Conservation (phyloP, 2,888 invertebrate species). For the Lysandra bellargus region DNA sequence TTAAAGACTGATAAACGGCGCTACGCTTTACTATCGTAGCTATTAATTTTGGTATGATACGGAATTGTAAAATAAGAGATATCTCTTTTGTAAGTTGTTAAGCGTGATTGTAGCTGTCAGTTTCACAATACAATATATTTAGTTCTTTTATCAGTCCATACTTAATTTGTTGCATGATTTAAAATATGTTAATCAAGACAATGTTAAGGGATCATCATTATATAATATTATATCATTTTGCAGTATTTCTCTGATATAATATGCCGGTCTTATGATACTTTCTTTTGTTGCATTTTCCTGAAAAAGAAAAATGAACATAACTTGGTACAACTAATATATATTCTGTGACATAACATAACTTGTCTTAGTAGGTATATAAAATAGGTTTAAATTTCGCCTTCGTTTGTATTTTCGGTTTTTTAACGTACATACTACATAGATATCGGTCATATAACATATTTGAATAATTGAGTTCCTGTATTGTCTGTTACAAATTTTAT, state of each 20-base stretch:
- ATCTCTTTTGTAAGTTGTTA: not conserved
- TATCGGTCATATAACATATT: not conserved
- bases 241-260: no score
- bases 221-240: not conserved
- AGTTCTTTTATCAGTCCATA: not conserved
- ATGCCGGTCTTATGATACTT: not conserved
- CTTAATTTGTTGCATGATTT: slow-evolving; percentile 4
- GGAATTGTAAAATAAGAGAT: slow-evolving; percentile 4
- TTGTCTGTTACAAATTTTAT: not conserved
- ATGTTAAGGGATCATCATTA: not conserved
- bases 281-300: not conserved
- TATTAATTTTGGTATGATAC: slow-evolving; percentile 21
- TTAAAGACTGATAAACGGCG: not conserved
- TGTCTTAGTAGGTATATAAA: no score
- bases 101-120: not conserved
- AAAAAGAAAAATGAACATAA: no score
- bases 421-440: no score
- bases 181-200: not conserved
- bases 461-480: not conserved
- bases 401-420: not conserved
- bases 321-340: no score
- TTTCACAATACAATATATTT: not conserved
- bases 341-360: no score
- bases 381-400: not conserved
- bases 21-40: not conserved